Evolutionary conservation across 2,888 invertebrate species (phyloP).

Genomic region (Hermaeophaga mercurialis): DNA sequence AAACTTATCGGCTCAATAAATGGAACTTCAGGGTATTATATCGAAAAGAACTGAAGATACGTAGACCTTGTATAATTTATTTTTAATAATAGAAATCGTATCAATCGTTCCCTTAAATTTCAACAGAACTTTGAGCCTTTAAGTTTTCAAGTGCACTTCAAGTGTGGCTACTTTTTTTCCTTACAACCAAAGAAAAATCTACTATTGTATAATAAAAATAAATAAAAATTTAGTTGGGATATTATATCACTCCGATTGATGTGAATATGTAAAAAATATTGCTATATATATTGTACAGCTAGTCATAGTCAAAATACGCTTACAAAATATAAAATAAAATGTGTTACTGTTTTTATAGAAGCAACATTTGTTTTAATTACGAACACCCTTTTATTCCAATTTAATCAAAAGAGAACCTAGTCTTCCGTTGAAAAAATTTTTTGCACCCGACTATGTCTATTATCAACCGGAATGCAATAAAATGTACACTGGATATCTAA

Average conservation of each 20-base stretch:
- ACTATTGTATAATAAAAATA: conserved; percentile 55
- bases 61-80: conserved; percentile 44
- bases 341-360: conserved; percentile 61
- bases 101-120: conserved; percentile 42
- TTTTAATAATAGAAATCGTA: conserved; percentile 46
- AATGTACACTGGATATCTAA: too few relatives aligned
- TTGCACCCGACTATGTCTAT: too few relatives aligned
- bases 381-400: too few relatives aligned
- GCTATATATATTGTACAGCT: conserved; percentile 59
- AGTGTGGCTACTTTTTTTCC: conserved; percentile 52
- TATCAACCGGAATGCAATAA: too few relatives aligned
- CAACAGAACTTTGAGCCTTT: conserved; percentile 41
- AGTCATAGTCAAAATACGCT: conserved; percentile 60
- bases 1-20: conserved; percentile 36
- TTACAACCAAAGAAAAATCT: conserved; percentile 59
- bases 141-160: conserved; percentile 32
- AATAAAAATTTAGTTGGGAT: conserved; percentile 42
- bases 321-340: conserved; percentile 58
- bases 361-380: conserved; percentile 54
- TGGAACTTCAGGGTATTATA: conserved; percentile 45
- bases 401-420: too few relatives aligned
- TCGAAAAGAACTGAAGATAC: conserved; percentile 46
- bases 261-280: conserved; percentile 58
- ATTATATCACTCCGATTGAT: conserved; percentile 41
- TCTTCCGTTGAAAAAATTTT: too few relatives aligned